Evolutionary conservation across 2,797 vertebrate genomes (phyloP), one percentile per base, ranked within the genome.

Genomic region (Enteromius viviparus): DNA sequence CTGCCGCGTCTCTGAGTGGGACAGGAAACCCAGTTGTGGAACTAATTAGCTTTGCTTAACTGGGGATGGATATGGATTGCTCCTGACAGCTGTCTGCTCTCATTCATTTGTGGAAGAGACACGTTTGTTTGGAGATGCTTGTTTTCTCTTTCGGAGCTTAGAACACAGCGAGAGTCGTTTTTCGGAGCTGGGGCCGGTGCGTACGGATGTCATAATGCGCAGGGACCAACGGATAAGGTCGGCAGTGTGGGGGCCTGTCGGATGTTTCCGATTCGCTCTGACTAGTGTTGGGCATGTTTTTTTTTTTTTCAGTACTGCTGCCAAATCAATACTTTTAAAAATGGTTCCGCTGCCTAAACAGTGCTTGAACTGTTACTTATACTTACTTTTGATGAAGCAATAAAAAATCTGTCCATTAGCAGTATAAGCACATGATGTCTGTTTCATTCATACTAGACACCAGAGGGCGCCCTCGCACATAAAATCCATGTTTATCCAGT

Each of bases 1-100:
- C 87, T 87, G 84, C 89, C 90, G 86, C 89, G 88, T 92, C 90
- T 93, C 89, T 89, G 85, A 88, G 64, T 86, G 87, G 86, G 88
- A 88, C 87, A 90, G 88, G 88, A 88, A 87, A 90, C 86, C 77
- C 71, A 89, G 87, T 89, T 91, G 87, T 90, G 92, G 71, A 81
- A 81, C 85, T 94, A 93, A 94, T 94, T 93, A 93, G 88, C 86
- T 85, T 74, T 85, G 90, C 87, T 88, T 87, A 91, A 91, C 90
- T 91, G 89, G 83, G 86, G 89, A 93, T 88, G 87, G 90, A 91
- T 91, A 86, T 87, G 89, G 89, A 93, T 91, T 89, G 89, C 89
- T 91, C 90, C 89, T 93, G 92, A 93, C 92, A 94, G 92, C 92
- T 92, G 92, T 91, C 93, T 93, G 87, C 84, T 91, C 90, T 87